phyloP scores from a whole-genome alignment of 2,797 vertebrate genomes.

The Hydrophis major region DNA sequence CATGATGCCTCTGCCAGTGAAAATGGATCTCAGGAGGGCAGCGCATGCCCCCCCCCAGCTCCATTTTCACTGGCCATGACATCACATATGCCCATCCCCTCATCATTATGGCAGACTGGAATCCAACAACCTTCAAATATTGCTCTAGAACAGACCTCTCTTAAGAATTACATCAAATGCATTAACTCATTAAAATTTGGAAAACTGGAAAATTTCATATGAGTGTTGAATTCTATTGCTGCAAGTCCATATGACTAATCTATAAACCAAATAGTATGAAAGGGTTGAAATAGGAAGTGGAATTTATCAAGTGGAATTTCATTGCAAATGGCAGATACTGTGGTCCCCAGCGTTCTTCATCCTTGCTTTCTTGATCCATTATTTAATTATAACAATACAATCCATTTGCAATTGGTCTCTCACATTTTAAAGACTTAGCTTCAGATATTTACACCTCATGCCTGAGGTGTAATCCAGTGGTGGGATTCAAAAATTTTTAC shows the following conservation, averaged over 20 bases:
- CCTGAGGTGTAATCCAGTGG: not conserved
- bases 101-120: not conserved
- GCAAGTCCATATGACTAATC: constrained; percentile 25
- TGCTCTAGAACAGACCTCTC: not conserved
- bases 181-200: not conserved
- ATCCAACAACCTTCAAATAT: not conserved
- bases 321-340: constrained; percentile 3
- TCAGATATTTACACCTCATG: constrained; percentile 16
- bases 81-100: not conserved
- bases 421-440: constrained; percentile 19
- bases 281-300: not conserved
- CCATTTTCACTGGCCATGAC: not conserved
- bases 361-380: constrained; percentile 18
- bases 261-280: constrained; percentile 5
- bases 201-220: not conserved
- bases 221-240: not conserved
- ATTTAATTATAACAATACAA: constrained; percentile 16
- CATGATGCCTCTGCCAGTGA: too few relatives aligned
- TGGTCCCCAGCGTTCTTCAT: not conserved
- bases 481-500: too few relatives aligned
- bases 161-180: not conserved
- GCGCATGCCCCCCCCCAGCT: too few relatives aligned
- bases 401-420: constrained; percentile 10
- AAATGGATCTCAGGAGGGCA: too few relatives aligned
- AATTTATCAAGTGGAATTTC: not conserved